These are phyloP conservation scores for Vollenhovia emeryi DNA, from an alignment of 1,140 invertebrate genomes.

Conservation along the genomic window DNA sequence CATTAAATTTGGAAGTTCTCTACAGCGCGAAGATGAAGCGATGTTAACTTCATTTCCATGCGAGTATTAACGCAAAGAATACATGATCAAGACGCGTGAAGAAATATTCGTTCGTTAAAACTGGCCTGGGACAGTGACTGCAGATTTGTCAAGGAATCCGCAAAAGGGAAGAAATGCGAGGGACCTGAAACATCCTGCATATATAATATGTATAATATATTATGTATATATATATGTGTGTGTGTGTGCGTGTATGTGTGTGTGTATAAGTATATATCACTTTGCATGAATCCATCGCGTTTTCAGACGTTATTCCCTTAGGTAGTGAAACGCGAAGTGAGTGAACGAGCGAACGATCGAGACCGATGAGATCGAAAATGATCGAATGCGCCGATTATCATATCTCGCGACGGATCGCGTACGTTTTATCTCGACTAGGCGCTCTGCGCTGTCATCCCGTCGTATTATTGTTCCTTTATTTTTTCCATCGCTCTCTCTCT, in stretches of 20 bases:
- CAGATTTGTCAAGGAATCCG: background rate
- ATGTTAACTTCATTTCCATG: background rate
- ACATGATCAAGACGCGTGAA: background rate
- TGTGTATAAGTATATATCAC: slow-evolving; percentile 72
- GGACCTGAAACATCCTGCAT: slow-evolving; percentile 11
- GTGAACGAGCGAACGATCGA: slow-evolving; percentile 68
- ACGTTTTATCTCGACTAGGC: background rate
- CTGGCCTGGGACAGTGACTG: background rate
- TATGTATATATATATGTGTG: slow-evolving; percentile 71
- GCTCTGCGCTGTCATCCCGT: background rate
- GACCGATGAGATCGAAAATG: slow-evolving; percentile 19
- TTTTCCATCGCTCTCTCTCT: too few relatives aligned
- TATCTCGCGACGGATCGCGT: background rate
- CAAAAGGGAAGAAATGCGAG: background rate
- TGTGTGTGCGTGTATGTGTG: slow-evolving; percentile 33
- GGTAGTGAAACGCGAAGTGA: slow-evolving; percentile 67
- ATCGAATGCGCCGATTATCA: slow-evolving; percentile 9
- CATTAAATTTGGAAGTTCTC: background rate
- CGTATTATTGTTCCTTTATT: too few relatives aligned
- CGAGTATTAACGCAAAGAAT: background rate
- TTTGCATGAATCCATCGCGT: slow-evolving; percentile 71
- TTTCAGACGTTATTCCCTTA: slow-evolving; percentile 71
- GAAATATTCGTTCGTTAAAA: background rate
- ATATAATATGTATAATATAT: slow-evolving; percentile 62
- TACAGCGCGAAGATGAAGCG: too few relatives aligned